Base-by-base conservation (phyloP, 2,888 invertebrate genomes). In the Brachypalpus laphriformis region DNA sequence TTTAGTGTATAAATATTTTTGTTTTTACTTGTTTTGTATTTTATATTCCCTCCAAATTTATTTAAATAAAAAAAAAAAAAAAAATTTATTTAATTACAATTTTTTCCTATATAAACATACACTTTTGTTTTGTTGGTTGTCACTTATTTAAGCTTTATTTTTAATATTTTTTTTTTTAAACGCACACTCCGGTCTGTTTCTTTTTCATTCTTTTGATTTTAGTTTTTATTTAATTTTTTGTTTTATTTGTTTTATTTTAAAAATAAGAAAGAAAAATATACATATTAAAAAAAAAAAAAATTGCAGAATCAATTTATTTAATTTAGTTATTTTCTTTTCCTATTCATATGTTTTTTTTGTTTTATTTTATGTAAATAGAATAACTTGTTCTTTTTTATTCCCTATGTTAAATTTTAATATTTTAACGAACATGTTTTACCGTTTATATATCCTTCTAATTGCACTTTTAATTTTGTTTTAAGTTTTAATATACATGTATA, bases 361-460 rank as follows among this genome's bases (percentile, higher is more conserved):
- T 92, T 92, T 92, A 92, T 92, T 92, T 92, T 93, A 93, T 93
- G 93, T 93, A 93, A 93, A 93, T 93, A 93, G 93, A 93, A 92
- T 91, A 91, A 92, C 92, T 92, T 78, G 57, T 37, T 70, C 71
- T 51, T 45, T 78, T 20, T 70, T 87, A 86, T 87, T 87, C 85
- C 86, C 87, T 88, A 87, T 87, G 72, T 87, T 77, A 80, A 85
- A 75, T 78, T 86, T 80, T 68, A 66, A 80, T 86, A 86, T 85
- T 88, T 93, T 93, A 90, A 89, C 89, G 89, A 88, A 90, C 89
- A 89, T 88, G 77, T 89, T 89, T 89, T 93, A 93, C 92, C 92
- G 88, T 88, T 90, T 90, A 89, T 88, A 89, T 83, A 89, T 90
- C 90, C 89, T 93, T 93, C 93, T 94, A 94, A 94, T 94, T 94